Evolutionary conservation across 1,140 invertebrate species (phyloP).

Genomic region (Hestina assimilis): DNA sequence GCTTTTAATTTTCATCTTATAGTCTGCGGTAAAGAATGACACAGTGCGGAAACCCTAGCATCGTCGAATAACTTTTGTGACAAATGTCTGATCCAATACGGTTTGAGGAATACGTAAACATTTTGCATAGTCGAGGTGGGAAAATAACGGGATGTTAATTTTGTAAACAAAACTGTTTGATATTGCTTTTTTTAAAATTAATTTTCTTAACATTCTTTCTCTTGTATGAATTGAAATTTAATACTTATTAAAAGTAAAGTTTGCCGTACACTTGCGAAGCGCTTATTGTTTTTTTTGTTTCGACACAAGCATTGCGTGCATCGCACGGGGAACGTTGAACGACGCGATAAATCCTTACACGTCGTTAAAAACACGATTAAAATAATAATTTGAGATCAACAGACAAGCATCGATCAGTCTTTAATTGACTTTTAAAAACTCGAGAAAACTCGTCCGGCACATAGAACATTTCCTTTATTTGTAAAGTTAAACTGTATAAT

Average conservation of each 20-base stretch:
- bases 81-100: too few species aligned
- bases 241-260: constrained; percentile 14
- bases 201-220: not conserved
- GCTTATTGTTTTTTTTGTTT: constrained; percentile 42
- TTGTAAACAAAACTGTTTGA: too few species aligned
- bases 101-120: too few species aligned
- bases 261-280: constrained; percentile 29
- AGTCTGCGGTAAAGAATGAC: too few species aligned
- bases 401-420: constrained; percentile 30
- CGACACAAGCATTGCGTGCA: constrained; percentile 43
- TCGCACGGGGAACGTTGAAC: constrained; percentile 35
- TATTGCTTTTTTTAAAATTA: too few species aligned
- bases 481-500: constrained; percentile 27
- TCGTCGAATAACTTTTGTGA: too few species aligned
- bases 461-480: constrained; percentile 22
- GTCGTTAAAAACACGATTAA: constrained; percentile 45
- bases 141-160: too few species aligned
- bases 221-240: constrained; percentile 17
- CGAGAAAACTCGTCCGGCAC: constrained; percentile 13
- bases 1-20: too few species aligned
- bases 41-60: too few species aligned
- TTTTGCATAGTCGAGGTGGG: too few species aligned
- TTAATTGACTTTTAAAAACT: constrained; percentile 41
- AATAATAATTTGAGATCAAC: constrained; percentile 41
- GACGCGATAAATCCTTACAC: constrained; percentile 43